Conservation (phyloP, 2,888 invertebrate genomes). For the Enchytraeus crypticus region DNA sequence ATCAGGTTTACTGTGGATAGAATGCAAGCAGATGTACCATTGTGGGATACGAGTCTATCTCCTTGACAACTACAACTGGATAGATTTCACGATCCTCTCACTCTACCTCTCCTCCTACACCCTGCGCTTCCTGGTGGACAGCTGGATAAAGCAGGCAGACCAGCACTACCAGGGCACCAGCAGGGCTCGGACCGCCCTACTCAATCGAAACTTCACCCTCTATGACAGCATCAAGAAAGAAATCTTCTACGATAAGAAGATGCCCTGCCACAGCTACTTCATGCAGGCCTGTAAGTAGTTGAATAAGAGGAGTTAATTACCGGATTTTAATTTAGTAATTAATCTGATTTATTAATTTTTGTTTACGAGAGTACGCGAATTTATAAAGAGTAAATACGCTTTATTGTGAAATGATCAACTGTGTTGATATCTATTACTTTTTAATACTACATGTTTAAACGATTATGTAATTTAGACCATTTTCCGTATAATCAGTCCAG, state of each 20-base stretch:
- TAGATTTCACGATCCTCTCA: constrained; percentile 46
- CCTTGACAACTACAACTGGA: constrained; percentile 46
- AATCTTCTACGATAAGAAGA: constrained; percentile 28
- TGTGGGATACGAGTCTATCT: constrained; percentile 45
- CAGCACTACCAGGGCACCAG: constrained; percentile 38
- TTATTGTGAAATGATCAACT: too few relatives aligned
- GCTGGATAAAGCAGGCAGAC: constrained; percentile 43
- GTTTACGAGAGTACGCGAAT: too few relatives aligned
- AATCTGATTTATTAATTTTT: too few relatives aligned
- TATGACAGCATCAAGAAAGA: constrained; percentile 16
- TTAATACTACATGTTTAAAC: too few relatives aligned
- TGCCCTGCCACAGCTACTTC: constrained; percentile 22
- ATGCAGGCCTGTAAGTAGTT: constrained; percentile 30
- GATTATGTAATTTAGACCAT: too few relatives aligned
- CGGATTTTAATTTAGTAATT: too few relatives aligned
- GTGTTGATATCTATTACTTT: too few relatives aligned
- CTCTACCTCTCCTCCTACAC: constrained; percentile 48
- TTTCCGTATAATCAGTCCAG: too few relatives aligned
- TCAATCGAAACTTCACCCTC: constrained; percentile 8
- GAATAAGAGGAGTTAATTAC: too few relatives aligned
- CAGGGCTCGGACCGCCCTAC: constrained; percentile 34
- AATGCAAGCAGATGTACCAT: constrained; percentile 48
- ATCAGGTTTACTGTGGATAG: constrained; percentile 48
- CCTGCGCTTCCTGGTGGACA: constrained; percentile 46
- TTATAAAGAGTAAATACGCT: too few relatives aligned